Conservation (phyloP, 2,797 vertebrate species). For the Amblyopsis hoosieri region DNA sequence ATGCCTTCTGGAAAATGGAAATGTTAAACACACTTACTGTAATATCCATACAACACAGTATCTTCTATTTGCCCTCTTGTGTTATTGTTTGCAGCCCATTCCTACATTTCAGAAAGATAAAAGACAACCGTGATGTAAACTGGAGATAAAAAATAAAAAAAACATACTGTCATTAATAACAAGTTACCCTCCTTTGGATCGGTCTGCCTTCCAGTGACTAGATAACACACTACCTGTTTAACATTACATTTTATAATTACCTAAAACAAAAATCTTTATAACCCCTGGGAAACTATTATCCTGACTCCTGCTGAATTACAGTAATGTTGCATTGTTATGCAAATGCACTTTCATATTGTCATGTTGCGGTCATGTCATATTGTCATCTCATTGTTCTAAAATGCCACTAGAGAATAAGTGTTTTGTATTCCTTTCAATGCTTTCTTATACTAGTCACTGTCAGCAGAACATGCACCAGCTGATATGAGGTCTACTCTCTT, state of each 20-base stretch:
- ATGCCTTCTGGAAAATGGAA: neutral
- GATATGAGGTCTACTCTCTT: neutral
- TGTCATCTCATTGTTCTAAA: neutral
- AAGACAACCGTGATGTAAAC: constrained; percentile 19
- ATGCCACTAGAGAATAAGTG: neutral
- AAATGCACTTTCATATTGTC: constrained; percentile 1
- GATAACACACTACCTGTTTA: too few species aligned
- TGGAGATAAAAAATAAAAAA: neutral
- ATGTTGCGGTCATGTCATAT: neutral
- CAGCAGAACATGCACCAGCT: neutral
- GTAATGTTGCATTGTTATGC: constrained; percentile 5
- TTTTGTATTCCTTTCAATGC: neutral
- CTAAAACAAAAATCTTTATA: too few species aligned
- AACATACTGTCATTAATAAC: neutral
- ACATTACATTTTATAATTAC: too few species aligned
- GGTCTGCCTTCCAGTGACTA: too few species aligned
- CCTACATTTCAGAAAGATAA: constrained; percentile 67
- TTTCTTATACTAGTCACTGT: constrained; percentile 7
- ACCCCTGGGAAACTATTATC: too few species aligned
- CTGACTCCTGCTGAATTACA: neutral
- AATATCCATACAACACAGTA: constrained; percentile 94
- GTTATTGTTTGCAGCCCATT: constrained; percentile 92
- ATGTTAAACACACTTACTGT: constrained; percentile 85
- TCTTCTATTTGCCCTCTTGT: constrained; percentile 90
- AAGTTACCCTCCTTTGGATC: neutral